Base-by-base conservation (phyloP, 2,888 invertebrate genomes). In the Diachrysia chrysitis region DNA sequence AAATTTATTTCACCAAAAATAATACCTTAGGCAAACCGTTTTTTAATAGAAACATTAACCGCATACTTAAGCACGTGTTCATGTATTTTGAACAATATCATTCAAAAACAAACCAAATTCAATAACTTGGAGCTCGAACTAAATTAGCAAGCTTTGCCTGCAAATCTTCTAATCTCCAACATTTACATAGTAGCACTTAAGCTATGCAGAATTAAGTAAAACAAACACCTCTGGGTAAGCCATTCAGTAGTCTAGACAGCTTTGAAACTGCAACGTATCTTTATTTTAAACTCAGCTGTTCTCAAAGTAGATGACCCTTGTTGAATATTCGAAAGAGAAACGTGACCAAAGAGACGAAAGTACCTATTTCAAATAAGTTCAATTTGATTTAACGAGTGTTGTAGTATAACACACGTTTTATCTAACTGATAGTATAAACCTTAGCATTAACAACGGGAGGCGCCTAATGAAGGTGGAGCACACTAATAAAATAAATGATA, bases 161-260 rank as follows among this genome's bases (percentile, higher is more conserved):
- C 51, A 48, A 73, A 73, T 73, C 60, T 58, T 53, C 60, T 55
- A 63, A 74, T 63, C 57, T 53, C 23, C 17, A 46, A 68, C 69
- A 51, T 78, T 68, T 64, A 62, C 61, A 61, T 17, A 55, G 58
- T 64, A 42, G 55, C 58, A 59, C 32, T 69, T 73, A 69, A 73
- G 73, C 63, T 67, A 58, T 63, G 62, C 64, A 70, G 66, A 75
- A 72, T 69, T 82, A 63, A 81, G 61, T 76, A 69, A 37, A 79
- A 71, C 65, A 65, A 76, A 79, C 67, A 82, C 46, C 78, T 54
- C 63, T 65, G 56, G 60, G 58, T 60, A 37, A 71, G 62, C 70
- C 67, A 78, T 78, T 76, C 63, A 46, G 58, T 55, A 62, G 84
- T 85, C 83, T 85, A 87, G 83, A 87, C 84, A 80, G 66, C 78